Conservation (phyloP, 2,888 invertebrate species). For the Resseliella maxima region DNA sequence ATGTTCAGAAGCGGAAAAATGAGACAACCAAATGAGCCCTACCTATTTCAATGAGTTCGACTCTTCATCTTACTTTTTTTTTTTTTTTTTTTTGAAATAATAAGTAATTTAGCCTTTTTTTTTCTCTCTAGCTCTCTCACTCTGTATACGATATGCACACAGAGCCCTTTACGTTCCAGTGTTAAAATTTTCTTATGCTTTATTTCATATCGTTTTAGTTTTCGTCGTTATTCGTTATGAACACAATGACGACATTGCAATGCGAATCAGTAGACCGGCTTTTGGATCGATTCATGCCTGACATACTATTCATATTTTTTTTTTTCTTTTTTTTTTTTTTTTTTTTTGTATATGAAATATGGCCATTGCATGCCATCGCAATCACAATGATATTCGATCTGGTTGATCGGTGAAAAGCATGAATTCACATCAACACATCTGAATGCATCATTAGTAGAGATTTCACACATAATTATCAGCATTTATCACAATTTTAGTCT, state of each 20-base stretch:
- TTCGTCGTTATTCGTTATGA: not conserved
- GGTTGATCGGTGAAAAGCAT: slow-evolving; percentile 9
- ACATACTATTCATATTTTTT: no score
- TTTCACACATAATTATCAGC: slow-evolving; percentile 51
- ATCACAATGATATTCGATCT: slow-evolving; percentile 32
- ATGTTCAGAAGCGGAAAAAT: slow-evolving; percentile 24
- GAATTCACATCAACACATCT: not conserved
- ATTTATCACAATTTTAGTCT: slow-evolving; percentile 32
- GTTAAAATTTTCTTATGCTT: slow-evolving; percentile 11
- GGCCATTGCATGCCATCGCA: no score
- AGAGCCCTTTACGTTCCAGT: not conserved
- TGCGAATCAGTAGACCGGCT: slow-evolving; percentile 19
- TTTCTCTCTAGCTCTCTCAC: no score
- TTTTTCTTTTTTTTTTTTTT: not conserved
- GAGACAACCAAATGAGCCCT: slow-evolving; percentile 41
- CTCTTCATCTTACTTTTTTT: not conserved
- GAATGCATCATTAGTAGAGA: slow-evolving; percentile 43
- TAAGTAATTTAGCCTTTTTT: not conserved
- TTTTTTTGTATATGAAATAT: not conserved
- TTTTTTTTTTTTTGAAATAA: not conserved
- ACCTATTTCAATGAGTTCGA: slow-evolving; percentile 19
- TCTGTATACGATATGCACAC: not conserved
- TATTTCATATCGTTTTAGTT: not conserved
- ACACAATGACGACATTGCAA: not conserved
- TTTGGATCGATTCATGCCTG: slow-evolving; percentile 19